Conservation (phyloP, 2,797 vertebrate genomes). For the Chloroceryle amazona region DNA sequence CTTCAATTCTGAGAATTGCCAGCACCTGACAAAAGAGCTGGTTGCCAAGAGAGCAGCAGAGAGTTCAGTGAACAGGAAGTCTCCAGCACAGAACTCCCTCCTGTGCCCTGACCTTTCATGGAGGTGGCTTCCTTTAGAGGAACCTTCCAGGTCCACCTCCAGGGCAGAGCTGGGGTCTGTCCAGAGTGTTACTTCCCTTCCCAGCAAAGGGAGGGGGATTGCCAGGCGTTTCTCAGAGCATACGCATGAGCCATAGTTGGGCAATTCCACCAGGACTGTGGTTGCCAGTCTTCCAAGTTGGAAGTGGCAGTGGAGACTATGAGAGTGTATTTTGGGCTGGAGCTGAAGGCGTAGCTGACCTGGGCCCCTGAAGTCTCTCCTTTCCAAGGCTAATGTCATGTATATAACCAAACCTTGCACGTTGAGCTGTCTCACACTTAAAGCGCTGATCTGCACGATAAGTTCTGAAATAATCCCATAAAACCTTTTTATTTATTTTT, state of each 20-base stretch:
- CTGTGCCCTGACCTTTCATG: neutral
- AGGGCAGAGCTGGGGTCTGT: neutral
- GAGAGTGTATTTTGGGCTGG: slow-evolving; percentile 24
- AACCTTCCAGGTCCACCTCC: neutral
- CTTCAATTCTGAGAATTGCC: neutral
- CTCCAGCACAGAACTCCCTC: neutral
- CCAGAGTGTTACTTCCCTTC: neutral
- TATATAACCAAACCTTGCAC: slow-evolving; percentile 83
- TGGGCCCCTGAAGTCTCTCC: slow-evolving; percentile 83
- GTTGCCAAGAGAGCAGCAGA: neutral
- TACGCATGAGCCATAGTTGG: slow-evolving; percentile 55
- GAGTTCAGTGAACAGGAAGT: neutral
- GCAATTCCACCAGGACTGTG: slow-evolving; percentile 63
- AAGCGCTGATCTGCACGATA: slow-evolving; percentile 79
- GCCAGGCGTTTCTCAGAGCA: slow-evolving; percentile 4
- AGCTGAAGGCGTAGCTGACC: slow-evolving; percentile 74
- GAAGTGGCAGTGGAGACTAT: slow-evolving; percentile 1
- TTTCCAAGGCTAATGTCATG: slow-evolving; percentile 80
- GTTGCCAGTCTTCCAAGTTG: slow-evolving; percentile 42
- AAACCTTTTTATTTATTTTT: slow-evolving; percentile 70
- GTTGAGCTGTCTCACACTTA: slow-evolving; percentile 83
- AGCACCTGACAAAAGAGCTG: neutral
- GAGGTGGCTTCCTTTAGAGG: neutral
- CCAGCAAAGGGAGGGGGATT: neutral
- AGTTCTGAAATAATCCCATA: slow-evolving; percentile 72